Evolutionary conservation across 2,113 vertebrate species (phyloP).

Genomic region (Pseudolaguvia tuberculata): DNA sequence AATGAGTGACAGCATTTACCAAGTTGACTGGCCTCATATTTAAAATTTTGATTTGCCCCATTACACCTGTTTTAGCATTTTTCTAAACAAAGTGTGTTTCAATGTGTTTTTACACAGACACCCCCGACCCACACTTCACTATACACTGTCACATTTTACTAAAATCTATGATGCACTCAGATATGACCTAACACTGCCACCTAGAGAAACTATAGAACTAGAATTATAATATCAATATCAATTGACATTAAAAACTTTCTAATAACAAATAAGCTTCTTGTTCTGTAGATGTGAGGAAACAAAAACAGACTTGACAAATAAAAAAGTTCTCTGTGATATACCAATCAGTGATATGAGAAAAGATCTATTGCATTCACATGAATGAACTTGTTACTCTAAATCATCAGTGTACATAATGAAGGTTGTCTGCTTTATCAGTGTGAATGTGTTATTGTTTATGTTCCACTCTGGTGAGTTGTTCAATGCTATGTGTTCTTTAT

Average conservation of each 20-base stretch:
- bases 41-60: too few relatives aligned
- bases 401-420: background rate
- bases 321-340: too few relatives aligned
- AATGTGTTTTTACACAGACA: slow-evolving; percentile 33
- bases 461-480: too few relatives aligned
- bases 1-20: slow-evolving; percentile 41
- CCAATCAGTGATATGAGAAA: too few relatives aligned
- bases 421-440: background rate
- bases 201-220: slow-evolving; percentile 62
- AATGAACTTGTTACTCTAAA: slow-evolving; percentile 4
- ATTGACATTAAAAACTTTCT: slow-evolving; percentile 19
- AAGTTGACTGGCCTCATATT: slow-evolving; percentile 38
- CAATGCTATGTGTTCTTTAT: too few relatives aligned
- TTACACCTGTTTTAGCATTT: too few relatives aligned
- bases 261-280: slow-evolving; percentile 10
- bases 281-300: slow-evolving; percentile 15
- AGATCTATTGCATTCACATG: too few relatives aligned
- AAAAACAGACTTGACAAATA: slow-evolving; percentile 19
- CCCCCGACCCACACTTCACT: slow-evolving; percentile 33
- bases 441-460: too few relatives aligned
- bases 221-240: slow-evolving; percentile 29
- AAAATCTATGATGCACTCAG: slow-evolving; percentile 26
- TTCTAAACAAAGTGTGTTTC: too few relatives aligned
- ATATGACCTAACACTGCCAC: slow-evolving; percentile 74
- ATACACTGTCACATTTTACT: background rate